phyloP scores from a whole-genome alignment of 2,888 invertebrate genomes.

The Candidula unifasciata region DNA sequence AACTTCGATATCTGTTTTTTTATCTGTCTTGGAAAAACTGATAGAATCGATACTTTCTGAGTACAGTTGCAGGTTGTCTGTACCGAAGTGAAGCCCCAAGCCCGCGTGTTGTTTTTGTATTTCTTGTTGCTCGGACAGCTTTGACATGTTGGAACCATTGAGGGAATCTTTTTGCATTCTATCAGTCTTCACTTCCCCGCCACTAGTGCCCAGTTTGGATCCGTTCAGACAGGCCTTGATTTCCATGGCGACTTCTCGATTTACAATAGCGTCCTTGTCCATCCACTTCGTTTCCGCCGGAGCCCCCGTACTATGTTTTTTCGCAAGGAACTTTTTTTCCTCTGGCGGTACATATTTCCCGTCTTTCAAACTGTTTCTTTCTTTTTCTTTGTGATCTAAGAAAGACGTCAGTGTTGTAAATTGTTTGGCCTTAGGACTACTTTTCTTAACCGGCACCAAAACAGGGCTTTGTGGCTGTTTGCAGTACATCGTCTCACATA shows the following conservation, averaged over 20 bases:
- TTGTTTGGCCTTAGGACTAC: not conserved
- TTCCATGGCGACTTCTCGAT: no score
- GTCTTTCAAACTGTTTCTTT: not conserved
- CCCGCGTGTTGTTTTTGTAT: not conserved
- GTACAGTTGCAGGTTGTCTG: not conserved
- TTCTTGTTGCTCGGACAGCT: not conserved
- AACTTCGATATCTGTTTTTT: not conserved
- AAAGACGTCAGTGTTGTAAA: constrained; percentile 36
- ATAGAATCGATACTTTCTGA: not conserved
- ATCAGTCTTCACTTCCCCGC: not conserved
- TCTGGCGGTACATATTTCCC: not conserved
- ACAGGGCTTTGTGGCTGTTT: constrained; percentile 7
- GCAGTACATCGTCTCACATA: not conserved
- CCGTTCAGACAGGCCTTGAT: not conserved
- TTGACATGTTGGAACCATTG: not conserved
- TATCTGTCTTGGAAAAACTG: not conserved
- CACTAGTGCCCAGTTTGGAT: not conserved
- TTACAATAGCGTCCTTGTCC: no score
- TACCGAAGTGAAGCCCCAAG: not conserved
- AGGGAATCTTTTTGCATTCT: not conserved
- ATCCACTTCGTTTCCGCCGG: no score
- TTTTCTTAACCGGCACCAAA: not conserved
- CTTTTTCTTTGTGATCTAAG: constrained; percentile 29
- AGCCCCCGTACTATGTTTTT: no score
- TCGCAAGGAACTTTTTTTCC: no score